Evolutionary conservation across 1,140 invertebrate species (phyloP).

Genomic region (Sinella curviseta): DNA sequence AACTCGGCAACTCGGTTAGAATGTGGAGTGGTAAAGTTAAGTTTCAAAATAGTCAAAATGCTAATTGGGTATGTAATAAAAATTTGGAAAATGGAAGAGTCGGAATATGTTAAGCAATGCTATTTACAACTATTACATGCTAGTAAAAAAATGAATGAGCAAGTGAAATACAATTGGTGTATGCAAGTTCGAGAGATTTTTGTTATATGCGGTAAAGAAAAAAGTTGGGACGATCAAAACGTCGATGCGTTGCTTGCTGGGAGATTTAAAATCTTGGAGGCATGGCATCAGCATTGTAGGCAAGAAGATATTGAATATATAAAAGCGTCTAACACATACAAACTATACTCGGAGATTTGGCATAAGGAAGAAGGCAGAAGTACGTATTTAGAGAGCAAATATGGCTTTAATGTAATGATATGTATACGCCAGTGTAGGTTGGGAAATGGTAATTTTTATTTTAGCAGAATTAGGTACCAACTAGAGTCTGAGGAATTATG

Average conservation of each 20-base stretch:
- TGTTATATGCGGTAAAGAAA: not conserved
- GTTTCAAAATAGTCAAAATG: not conserved
- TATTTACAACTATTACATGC: not conserved
- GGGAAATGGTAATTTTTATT: not conserved
- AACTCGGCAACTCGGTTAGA: not conserved
- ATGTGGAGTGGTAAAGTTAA: not conserved
- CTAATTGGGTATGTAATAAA: not conserved
- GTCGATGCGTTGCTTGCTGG: not conserved
- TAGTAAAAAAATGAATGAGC: not conserved
- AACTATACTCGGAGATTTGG: not conserved
- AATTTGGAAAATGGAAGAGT: not conserved
- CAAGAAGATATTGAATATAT: not conserved
- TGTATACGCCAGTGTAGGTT: not conserved
- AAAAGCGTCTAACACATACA: not conserved
- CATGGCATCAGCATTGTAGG: not conserved
- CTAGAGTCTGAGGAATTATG: not conserved
- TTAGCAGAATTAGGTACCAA: not conserved
- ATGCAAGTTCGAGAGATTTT: not conserved
- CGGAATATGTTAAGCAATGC: not conserved
- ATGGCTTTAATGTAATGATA: not conserved
- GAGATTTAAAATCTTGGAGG: not conserved
- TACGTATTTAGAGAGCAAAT: not conserved
- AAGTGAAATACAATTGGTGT: slow-evolving; percentile 16
- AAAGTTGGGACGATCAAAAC: not conserved
- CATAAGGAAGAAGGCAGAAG: not conserved